A percentile compares a stretch with the other conserved stretches of the same genome.
These are phyloP conservation scores for Halcyon badia DNA, from an alignment of 2,797 vertebrate species.

Conservation along the genomic window DNA sequence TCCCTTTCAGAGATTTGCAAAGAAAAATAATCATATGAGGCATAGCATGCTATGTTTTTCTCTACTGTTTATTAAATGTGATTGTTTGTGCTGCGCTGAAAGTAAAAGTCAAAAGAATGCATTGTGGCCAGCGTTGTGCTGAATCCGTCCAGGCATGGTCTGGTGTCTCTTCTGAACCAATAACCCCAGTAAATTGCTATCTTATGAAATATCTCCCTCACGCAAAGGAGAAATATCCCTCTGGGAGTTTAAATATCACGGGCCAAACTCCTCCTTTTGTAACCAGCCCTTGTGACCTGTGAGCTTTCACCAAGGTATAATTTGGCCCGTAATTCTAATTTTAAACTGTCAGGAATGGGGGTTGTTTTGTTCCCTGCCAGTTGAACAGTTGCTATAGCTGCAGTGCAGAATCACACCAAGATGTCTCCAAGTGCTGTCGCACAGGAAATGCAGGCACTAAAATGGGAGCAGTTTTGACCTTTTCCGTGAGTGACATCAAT, in stretches of 20 bases:
- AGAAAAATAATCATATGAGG: neutral
- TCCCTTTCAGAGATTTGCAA: neutral
- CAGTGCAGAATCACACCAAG: neutral
- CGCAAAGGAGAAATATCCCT: neutral
- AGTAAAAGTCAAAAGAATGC: neutral
- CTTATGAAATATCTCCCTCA: neutral
- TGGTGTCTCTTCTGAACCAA: neutral
- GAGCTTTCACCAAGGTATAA: neutral
- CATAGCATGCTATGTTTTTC: neutral
- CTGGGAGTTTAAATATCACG: neutral
- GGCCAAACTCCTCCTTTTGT: neutral
- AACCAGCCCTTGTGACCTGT: neutral
- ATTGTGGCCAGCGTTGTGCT: neutral
- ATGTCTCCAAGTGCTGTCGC: neutral
- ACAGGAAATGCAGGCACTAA: slow-evolving; percentile 7
- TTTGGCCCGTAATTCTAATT: slow-evolving; percentile 45
- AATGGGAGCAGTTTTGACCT: slow-evolving; percentile 52
- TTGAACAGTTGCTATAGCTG: slow-evolving; percentile 68
- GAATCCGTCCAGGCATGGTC: neutral
- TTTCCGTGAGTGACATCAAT: slow-evolving; percentile 26
- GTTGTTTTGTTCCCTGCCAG: neutral
- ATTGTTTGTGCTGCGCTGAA: neutral
- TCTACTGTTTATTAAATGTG: neutral
- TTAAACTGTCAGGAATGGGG: neutral
- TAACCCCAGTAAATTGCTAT: neutral